These are phyloP conservation scores for Aethina tumida DNA, from an alignment of 1,140 invertebrate genomes.

Conservation along the genomic window DNA sequence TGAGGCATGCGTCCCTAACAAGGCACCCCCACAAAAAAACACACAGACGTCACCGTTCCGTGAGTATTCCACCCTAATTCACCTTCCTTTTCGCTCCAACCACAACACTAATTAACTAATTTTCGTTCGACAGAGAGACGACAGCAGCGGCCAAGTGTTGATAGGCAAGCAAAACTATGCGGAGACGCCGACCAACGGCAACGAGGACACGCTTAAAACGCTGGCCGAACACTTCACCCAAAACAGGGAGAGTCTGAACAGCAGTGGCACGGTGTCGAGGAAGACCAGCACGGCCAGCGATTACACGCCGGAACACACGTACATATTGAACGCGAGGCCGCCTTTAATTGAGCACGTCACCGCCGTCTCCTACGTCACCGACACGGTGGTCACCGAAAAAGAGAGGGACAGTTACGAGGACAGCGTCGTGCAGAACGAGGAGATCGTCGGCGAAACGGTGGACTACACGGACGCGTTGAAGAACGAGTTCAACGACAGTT, in stretches of 20 bases:
- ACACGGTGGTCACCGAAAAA: conserved; percentile 17
- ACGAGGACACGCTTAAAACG: conserved; percentile 29
- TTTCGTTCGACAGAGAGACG: conserved; percentile 29
- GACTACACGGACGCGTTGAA: conserved; percentile 22
- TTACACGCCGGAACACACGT: conserved; percentile 42
- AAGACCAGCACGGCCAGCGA: conserved; percentile 45
- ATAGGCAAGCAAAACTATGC: conserved; percentile 14
- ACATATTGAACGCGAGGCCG: conserved; percentile 23
- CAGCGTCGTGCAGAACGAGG: no score
- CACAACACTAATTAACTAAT: no score
- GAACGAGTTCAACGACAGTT: conserved; percentile 24
- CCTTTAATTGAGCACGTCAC: conserved; percentile 15
- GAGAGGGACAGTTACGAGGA: not conserved
- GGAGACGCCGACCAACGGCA: conserved; percentile 15
- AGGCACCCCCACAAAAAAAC: conserved; percentile 55
- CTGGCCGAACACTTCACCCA: conserved; percentile 30
- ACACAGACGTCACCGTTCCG: conserved; percentile 62
- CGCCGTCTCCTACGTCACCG: conserved; percentile 19
- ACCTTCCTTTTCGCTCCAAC: no score
- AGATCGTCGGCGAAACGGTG: not conserved
- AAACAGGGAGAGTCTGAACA: conserved; percentile 38
- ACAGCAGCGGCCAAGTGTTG: conserved; percentile 21
- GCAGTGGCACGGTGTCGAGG: conserved; percentile 40
- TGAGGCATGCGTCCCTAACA: conserved; percentile 62
- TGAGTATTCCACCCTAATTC: conserved; percentile 44